phyloP scores from a whole-genome alignment of 2,888 invertebrate genomes.

The Bruchidius siliquastri region DNA sequence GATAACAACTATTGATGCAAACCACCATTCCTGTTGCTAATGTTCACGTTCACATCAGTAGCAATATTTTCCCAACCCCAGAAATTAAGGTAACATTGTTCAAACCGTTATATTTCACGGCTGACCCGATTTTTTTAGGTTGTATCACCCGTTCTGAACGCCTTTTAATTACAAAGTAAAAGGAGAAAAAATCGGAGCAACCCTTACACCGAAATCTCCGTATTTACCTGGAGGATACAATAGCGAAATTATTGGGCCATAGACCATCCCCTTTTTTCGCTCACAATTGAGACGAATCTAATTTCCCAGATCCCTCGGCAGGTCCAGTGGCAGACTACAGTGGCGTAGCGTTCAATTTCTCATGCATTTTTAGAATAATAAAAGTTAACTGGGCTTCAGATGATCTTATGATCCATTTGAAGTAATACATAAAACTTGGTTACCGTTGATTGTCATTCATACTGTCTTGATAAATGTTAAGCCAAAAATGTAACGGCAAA shows the following conservation, averaged over 20 bases:
- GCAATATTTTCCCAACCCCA: background rate
- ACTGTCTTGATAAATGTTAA: too few relatives aligned
- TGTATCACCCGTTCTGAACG: background rate
- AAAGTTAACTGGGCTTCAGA: too few relatives aligned
- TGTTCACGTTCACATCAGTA: background rate
- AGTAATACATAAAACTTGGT: too few relatives aligned
- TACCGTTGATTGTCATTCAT: too few relatives aligned
- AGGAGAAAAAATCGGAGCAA: constrained; percentile 25
- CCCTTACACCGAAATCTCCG: constrained; percentile 11
- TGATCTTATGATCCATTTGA: too few relatives aligned
- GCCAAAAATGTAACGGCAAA: too few relatives aligned
- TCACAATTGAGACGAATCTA: constrained; percentile 37
- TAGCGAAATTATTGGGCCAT: constrained; percentile 37
- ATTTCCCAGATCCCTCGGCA: constrained; percentile 35
- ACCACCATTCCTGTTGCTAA: background rate
- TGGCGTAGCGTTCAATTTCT: constrained; percentile 4
- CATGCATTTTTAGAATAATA: too few relatives aligned
- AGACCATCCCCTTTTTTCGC: constrained; percentile 31
- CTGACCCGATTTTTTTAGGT: background rate
- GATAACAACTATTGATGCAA: too few relatives aligned
- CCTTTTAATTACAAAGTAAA: constrained; percentile 39
- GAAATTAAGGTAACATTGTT: background rate
- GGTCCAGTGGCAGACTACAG: constrained; percentile 32
- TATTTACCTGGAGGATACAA: constrained; percentile 34
- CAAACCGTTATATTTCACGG: background rate